Evolutionary conservation across 2,888 invertebrate genomes (phyloP).

Genomic region (Amphipyra berbera): DNA sequence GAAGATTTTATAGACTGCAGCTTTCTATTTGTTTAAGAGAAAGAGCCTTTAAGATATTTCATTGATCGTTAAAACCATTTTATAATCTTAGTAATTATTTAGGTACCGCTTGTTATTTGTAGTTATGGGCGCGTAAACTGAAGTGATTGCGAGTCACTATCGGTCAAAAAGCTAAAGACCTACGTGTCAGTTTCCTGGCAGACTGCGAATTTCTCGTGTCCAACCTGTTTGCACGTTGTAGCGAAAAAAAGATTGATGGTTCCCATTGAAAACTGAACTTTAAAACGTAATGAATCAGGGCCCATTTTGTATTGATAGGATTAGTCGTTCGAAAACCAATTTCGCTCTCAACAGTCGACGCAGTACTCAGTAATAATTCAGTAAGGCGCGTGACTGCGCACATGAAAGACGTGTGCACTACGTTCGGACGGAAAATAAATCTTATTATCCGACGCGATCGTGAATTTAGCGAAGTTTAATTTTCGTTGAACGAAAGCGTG

Average conservation of each 20-base stretch:
- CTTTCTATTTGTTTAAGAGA: conserved; percentile 22
- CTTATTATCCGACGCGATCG: conserved; percentile 66
- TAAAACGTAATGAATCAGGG: conserved; percentile 63
- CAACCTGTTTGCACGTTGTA: conserved; percentile 76
- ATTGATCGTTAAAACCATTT: conserved; percentile 1
- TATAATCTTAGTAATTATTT: background rate
- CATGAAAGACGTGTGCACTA: conserved; percentile 68
- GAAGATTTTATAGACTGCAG: background rate
- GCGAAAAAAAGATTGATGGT: conserved; percentile 68
- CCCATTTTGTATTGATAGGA: conserved; percentile 64
- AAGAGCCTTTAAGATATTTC: background rate
- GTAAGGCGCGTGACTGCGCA: conserved; percentile 83
- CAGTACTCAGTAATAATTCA: conserved; percentile 80
- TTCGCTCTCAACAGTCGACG: conserved; percentile 83
- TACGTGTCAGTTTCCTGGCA: conserved; percentile 75
- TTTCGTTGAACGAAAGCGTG: conserved; percentile 60
- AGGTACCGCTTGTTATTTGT: conserved; percentile 8
- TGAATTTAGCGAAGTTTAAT: conserved; percentile 68
- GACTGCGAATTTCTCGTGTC: conserved; percentile 80
- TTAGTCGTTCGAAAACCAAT: conserved; percentile 78
- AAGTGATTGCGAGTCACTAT: conserved; percentile 65
- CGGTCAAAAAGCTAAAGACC: conserved; percentile 73
- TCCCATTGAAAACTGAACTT: conserved; percentile 66
- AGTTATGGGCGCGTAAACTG: conserved; percentile 31
- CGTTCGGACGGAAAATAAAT: conserved; percentile 57